Evolutionary conservation across 2,888 invertebrate species (phyloP).

Genomic region (Amaurobius ferox): DNA sequence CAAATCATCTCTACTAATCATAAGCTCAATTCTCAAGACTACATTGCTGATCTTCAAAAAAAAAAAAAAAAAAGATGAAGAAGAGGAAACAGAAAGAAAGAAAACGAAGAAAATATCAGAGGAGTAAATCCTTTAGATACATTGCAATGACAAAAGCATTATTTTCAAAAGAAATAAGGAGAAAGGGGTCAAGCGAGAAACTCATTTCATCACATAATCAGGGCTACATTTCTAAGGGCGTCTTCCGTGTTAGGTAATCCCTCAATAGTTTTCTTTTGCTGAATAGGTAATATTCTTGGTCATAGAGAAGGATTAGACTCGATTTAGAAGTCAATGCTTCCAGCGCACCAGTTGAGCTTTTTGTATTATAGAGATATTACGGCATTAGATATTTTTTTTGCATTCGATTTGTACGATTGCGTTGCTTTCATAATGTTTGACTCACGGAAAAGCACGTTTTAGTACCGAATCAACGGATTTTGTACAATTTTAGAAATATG

Average conservation of each 20-base stretch:
- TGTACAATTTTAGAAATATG: no score
- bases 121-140: constrained; percentile 3
- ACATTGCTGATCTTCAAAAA: no score
- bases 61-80: no score
- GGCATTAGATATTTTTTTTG: not conserved
- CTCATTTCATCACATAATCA: constrained; percentile 19
- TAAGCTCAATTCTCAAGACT: no score
- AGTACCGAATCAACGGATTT: no score
- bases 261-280: constrained; percentile 24
- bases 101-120: not conserved
- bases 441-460: no score
- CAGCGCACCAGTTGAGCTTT: constrained; percentile 43
- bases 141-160: not conserved
- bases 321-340: constrained; percentile 30
- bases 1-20: no score
- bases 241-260: not conserved
- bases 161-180: not conserved
- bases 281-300: constrained; percentile 30
- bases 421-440: no score
- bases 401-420: not conserved
- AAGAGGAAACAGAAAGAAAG: no score
- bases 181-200: not conserved
- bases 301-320: constrained; percentile 27
- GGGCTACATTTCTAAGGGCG: constrained; percentile 4
- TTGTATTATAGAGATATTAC: not conserved